Evolutionary conservation across 2,113 vertebrate genomes (phyloP), one percentile per base, ranked within the genome.

Genomic region (Sebastes fasciatus): DNA sequence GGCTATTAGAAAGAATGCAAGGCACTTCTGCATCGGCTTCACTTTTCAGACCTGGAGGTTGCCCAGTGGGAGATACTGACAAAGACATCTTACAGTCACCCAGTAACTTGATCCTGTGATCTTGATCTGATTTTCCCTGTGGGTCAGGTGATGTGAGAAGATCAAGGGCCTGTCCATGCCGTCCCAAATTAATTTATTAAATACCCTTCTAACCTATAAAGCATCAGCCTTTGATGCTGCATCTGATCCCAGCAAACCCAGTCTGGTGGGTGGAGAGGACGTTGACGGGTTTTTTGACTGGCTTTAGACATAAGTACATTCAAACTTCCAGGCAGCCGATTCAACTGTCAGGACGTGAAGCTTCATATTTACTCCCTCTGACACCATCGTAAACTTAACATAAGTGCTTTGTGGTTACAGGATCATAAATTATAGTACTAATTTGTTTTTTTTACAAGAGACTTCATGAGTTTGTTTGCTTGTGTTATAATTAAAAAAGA

Each of bases 121-220:
- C n/a, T 60, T 84, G 64, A 89, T 90, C 46, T 69, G 80, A 87
- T 81, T 87, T 84, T 62, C 73, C 49, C 45, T 23, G 21, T 3
- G 6, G 13, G 69, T 90, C 85, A 82, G 78, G 58, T 69, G 63
- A 81, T 83, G 63, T 21, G 14, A 79, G 49, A 19, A 19, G 12
- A 51, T 45, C 52, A 16, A 0, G 45, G 66, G 17, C 64, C 26
- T 34, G 34, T 34, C 34, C 34, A 34, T 34, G 34, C 34, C 3
- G 3, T 34, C 34, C 34, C n/a, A 49, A 14, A 69, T 77, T 51
- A 1, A 77, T 79, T 52, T 21, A 69, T 77, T 65, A 54, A 80
- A 68, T 55, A 57, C 4, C 13, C 19, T 61, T 55, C 4, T 42
- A 7, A 51, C 23, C 26, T 46, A 5, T 19, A 3, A 74, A 4